Percentiles rank a stretch among this genome's conserved stretches.
These are phyloP conservation scores for Trichomalopsis sarcophagae DNA, from an alignment of 1,140 invertebrate species.

Conservation along the genomic window DNA sequence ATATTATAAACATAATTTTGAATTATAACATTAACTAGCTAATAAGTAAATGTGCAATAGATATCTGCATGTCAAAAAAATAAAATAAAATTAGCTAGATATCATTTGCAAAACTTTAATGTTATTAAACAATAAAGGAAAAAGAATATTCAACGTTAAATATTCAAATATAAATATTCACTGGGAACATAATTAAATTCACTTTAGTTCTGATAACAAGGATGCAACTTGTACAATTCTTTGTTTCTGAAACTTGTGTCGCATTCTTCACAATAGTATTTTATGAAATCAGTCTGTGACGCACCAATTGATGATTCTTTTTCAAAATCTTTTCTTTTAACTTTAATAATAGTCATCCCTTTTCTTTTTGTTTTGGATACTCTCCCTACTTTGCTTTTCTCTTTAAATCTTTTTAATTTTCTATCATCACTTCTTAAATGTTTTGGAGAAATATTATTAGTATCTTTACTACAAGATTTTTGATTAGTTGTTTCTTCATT, in stretches of 20 bases:
- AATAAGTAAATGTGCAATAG: not conserved
- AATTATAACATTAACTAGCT: not conserved
- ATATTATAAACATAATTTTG: slow-evolving; percentile 19
- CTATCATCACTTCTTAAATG: slow-evolving; percentile 60
- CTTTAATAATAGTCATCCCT: slow-evolving; percentile 2
- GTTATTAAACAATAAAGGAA: slow-evolving; percentile 9
- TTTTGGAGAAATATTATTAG: slow-evolving; percentile 48
- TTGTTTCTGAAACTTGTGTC: slow-evolving; percentile 59
- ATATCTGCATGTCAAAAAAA: not conserved
- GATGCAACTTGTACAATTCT: slow-evolving; percentile 61
- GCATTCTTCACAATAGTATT: slow-evolving; percentile 65
- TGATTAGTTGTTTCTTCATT: not conserved
- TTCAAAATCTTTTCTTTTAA: slow-evolving; percentile 7
- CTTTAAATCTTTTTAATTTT: not conserved
- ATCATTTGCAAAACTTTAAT: not conserved
- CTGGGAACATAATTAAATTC: not conserved
- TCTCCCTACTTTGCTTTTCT: slow-evolving; percentile 18
- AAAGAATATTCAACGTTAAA: not conserved
- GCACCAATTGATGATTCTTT: slow-evolving; percentile 13
- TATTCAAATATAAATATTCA: not conserved
- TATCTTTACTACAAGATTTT: not conserved
- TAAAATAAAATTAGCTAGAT: not conserved
- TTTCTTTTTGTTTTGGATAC: slow-evolving; percentile 33
- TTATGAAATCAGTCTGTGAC: slow-evolving; percentile 52
- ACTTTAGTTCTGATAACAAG: slow-evolving; percentile 52